Conservation (phyloP, 2,113 vertebrate genomes). For the Pelmatolapia mariae region DNA sequence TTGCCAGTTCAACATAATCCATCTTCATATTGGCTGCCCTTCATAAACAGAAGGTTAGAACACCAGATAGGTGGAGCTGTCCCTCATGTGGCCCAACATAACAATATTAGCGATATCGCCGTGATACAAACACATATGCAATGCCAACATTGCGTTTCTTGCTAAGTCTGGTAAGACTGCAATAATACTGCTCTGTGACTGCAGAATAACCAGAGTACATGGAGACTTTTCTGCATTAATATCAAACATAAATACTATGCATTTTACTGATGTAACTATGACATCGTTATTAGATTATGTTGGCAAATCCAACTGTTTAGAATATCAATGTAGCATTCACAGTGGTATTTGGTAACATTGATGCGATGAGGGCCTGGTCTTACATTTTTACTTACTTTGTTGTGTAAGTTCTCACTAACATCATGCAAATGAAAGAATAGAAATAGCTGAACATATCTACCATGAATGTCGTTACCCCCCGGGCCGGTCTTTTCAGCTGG, state of each 20-base stretch:
- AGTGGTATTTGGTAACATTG: not conserved
- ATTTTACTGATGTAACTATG: not conserved
- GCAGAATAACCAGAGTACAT: not conserved
- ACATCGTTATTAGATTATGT: rapidly evolving
- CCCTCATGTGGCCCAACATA: not conserved
- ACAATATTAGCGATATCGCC: not conserved
- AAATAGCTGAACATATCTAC: not conserved
- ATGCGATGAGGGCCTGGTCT: not conserved
- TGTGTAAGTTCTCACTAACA: not conserved
- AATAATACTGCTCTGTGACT: not conserved
- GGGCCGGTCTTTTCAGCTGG: not conserved
- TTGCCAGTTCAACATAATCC: not conserved
- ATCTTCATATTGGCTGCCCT: rapidly evolving
- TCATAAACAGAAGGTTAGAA: not conserved
- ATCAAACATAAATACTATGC: not conserved
- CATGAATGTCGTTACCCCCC: not conserved
- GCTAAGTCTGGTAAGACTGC: not conserved
- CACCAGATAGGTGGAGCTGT: not conserved
- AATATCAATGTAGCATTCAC: not conserved
- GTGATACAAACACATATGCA: not conserved
- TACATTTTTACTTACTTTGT: not conserved
- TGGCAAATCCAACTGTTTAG: not conserved
- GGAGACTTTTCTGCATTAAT: not conserved
- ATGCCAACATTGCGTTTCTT: not conserved
- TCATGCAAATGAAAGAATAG: not conserved